phyloP scores from a whole-genome alignment of 2,113 vertebrate genomes.

The Colossoma macropomum region DNA sequence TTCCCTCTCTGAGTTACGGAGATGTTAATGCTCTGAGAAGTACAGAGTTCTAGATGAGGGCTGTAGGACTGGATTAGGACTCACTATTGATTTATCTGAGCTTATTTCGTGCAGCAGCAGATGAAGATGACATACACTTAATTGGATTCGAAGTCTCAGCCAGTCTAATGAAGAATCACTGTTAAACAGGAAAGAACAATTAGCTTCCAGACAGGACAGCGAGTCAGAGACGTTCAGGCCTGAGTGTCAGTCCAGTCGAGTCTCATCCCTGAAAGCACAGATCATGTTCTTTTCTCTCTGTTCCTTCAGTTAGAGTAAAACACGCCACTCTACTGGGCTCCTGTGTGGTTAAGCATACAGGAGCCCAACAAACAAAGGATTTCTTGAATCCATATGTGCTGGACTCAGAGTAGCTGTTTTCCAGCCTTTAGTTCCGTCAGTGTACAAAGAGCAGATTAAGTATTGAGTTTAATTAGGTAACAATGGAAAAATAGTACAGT shows the following conservation, averaged over 20 bases:
- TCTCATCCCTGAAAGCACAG: neutral
- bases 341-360: too few species aligned
- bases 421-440: too few species aligned
- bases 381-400: too few species aligned
- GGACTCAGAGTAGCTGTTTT: too few species aligned
- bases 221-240: neutral
- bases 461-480: too few species aligned
- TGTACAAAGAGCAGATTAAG: too few species aligned
- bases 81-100: constrained; percentile 33
- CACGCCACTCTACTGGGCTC: too few species aligned
- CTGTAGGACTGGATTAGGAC: neutral
- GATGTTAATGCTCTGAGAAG: neutral
- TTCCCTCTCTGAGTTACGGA: neutral
- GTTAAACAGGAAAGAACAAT: neutral
- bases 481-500: too few species aligned
- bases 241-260: neutral
- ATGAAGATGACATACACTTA: neutral
- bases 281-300: too few species aligned
- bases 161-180: neutral
- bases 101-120: neutral
- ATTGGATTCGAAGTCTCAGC: constrained; percentile 9
- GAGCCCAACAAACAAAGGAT: too few species aligned
- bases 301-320: too few species aligned
- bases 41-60: neutral
- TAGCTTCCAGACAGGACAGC: neutral